phyloP scores from a whole-genome alignment of 2,797 vertebrate species.

The Anas acuta region DNA sequence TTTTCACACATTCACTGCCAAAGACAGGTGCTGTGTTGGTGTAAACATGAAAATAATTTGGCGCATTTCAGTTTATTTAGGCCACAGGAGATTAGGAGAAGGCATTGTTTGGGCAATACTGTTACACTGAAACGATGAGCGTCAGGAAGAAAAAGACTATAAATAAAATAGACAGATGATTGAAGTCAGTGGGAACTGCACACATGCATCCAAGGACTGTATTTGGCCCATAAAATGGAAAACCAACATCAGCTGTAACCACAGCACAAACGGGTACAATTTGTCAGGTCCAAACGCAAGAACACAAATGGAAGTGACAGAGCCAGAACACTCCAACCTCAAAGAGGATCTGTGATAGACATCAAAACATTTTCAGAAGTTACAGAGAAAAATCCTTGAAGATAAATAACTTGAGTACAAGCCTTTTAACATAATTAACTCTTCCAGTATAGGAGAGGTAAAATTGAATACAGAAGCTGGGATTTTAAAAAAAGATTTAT shows the following conservation, averaged over 20 bases:
- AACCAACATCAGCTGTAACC: constrained; percentile 40
- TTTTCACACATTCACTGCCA: not conserved
- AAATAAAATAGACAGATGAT: constrained; percentile 3
- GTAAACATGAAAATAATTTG: not conserved
- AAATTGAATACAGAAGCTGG: not conserved
- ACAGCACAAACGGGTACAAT: constrained; percentile 23
- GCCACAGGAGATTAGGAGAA: not conserved
- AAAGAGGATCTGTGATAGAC: constrained; percentile 27
- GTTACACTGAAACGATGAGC: not conserved
- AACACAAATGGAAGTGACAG: constrained; percentile 12
- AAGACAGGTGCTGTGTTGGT: not conserved
- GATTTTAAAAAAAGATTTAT: not conserved
- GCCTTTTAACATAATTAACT: constrained; percentile 21
- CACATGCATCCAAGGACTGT: not conserved
- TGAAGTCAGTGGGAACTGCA: constrained; percentile 12
- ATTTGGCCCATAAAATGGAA: constrained; percentile 42
- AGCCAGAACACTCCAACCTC: not conserved
- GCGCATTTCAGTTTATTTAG: constrained; percentile 10
- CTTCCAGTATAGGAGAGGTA: not conserved
- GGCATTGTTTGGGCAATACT: not conserved
- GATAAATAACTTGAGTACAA: not conserved
- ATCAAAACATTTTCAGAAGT: constrained; percentile 35
- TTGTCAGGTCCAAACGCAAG: constrained; percentile 8
- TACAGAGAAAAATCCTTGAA: not conserved
- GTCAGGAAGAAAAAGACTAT: not conserved